A percentile compares a stretch with the other conserved stretches of the same genome.
Evolutionary conservation across 2,797 vertebrate genomes (phyloP).

Genomic region (Pseudotriccus pelzelni): DNA sequence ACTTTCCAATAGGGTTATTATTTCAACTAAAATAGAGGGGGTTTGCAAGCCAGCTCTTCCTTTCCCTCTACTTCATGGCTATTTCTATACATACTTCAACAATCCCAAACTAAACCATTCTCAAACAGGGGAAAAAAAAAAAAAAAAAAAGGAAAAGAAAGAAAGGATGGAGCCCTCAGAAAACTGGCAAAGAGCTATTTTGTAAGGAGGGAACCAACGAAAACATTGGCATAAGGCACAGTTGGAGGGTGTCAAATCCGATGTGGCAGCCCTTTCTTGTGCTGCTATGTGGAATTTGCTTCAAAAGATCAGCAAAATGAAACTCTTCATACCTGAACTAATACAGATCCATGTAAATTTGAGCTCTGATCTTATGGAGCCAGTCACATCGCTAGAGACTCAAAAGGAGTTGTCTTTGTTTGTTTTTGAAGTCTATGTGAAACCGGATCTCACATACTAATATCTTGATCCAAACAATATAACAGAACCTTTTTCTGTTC

Average conservation of each 20-base stretch:
- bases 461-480: conserved; percentile 53
- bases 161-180: conserved; percentile 60
- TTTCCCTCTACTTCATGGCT: conserved; percentile 54
- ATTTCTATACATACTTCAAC: conserved; percentile 57
- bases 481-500: conserved; percentile 41
- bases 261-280: conserved; percentile 74
- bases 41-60: conserved; percentile 26
- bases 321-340: conserved; percentile 72
- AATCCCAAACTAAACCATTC: conserved; percentile 42
- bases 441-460: conserved; percentile 70
- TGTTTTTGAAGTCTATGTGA: conserved; percentile 65
- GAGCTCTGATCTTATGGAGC: conserved; percentile 61
- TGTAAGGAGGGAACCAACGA: conserved; percentile 63
- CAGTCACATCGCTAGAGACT: conserved; percentile 50
- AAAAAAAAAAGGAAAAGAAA: neutral
- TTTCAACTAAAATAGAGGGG: neutral
- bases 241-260: conserved; percentile 74
- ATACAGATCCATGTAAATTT: conserved; percentile 76
- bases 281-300: conserved; percentile 68
- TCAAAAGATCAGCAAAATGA: conserved; percentile 71
- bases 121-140: neutral
- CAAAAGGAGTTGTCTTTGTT: conserved; percentile 52
- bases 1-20: conserved; percentile 21
- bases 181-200: conserved; percentile 71
- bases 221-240: conserved; percentile 72